Evolutionary conservation across 2,113 vertebrate species (phyloP).

Genomic region (Leptocoma aspasia): DNA sequence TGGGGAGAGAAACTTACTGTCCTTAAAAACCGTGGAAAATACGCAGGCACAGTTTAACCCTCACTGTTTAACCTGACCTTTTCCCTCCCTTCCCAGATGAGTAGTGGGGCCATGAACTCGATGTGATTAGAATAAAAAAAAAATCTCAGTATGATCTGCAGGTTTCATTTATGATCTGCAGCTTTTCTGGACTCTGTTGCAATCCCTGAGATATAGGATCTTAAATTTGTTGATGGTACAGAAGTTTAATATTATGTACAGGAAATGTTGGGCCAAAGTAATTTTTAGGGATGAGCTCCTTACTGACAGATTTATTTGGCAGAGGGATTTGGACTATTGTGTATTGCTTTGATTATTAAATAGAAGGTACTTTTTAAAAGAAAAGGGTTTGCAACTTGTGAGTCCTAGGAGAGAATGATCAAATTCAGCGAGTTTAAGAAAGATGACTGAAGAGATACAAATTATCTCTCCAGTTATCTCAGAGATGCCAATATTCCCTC

Average conservation of each 20-base stretch:
- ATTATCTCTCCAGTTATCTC: not conserved
- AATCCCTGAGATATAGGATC: not conserved
- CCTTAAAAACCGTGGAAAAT: not conserved
- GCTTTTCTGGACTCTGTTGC: not conserved
- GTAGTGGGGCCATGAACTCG: not conserved
- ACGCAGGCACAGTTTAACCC: not conserved
- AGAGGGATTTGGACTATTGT: not conserved
- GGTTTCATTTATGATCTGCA: not conserved
- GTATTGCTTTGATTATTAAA: not conserved
- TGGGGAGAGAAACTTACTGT: conserved; percentile 63
- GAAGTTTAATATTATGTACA: not conserved
- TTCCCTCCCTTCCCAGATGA: not conserved
- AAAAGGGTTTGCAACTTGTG: not conserved
- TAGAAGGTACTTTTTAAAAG: not conserved
- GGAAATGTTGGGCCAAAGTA: not conserved
- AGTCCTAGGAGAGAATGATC: not conserved
- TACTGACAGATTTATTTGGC: conserved; percentile 14
- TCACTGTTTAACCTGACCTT: not conserved
- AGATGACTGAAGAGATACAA: not conserved
- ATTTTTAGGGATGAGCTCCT: not conserved
- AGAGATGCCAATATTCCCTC: not conserved
- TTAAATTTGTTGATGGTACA: not conserved
- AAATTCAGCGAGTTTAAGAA: not conserved
- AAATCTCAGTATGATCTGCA: not conserved
- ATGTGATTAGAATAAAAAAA: not conserved